Evolutionary conservation across 2,113 vertebrate species (phyloP), one percentile per base, ranked within the genome.

Genomic region (Uropsilus gracilis): DNA sequence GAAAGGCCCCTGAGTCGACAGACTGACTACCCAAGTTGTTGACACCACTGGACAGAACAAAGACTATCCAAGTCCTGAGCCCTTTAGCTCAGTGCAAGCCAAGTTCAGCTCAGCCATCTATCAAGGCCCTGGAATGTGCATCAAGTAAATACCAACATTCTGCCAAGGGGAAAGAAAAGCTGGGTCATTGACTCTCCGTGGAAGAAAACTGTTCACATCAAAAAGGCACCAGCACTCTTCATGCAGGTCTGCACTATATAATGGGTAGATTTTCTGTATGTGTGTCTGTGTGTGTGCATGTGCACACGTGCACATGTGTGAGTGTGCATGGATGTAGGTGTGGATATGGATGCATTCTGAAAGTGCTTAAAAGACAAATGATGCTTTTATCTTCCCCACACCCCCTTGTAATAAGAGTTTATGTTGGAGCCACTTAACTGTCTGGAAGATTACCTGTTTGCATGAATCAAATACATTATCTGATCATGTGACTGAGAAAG

Each of bases 371-470:
- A 98, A 98, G 97, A 98, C 89, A 98, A 98, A 98, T 98, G 97
- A 96, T 87, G 96, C 97, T 98, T 98, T 98, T 98, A 98, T 98
- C 97, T 97, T 42, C 86, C 95, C 75, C 53, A 77, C 94, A 91
- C 75, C 39, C 44, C 83, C 63, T 95, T 91, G 96, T 94, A 95
- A 89, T 86, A 71, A 87, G 90, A 98, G 98, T 98, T 98, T 98
- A 98, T 0, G 89, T 98, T 98, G 98, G 97, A 98, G 97, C 96
- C 98, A 98, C 98, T 98, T 98, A 98, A 94, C 97, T 10, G 76
- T 93, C 96, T 97, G 89, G 97, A 98, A 96, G 98, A 98, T 98
- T 98, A 98, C 97, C 97, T 98, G 96, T 80, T 92, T 97, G 95
- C 97, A 96, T 93, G 98, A 98, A 96, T 96, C 87, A 1, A 98